Conservation (phyloP, 2,797 vertebrate species). For the Mergus octosetaceus region DNA sequence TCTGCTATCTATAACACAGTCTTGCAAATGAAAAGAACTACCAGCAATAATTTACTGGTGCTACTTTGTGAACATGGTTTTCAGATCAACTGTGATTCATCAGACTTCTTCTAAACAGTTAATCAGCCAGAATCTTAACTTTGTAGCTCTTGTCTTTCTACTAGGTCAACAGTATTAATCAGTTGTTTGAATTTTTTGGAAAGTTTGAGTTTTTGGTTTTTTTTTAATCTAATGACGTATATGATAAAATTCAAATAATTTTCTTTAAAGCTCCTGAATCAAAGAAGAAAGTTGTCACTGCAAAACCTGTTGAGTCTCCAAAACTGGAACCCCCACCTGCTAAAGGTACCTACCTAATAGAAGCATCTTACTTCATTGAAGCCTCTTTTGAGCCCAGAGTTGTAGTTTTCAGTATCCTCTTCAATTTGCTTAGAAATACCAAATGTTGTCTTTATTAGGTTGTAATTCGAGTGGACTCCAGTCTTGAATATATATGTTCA, state of each 20-base stretch:
- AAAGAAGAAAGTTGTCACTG: slow-evolving; percentile 74
- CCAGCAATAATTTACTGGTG: not conserved
- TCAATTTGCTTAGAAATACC: not conserved
- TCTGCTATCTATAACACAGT: slow-evolving; percentile 4
- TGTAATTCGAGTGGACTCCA: not conserved
- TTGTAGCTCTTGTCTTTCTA: not conserved
- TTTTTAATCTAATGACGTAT: not conserved
- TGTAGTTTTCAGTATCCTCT: not conserved
- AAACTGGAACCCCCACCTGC: slow-evolving; percentile 77
- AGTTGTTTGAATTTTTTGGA: not conserved
- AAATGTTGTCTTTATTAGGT: not conserved
- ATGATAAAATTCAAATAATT: slow-evolving; percentile 69
- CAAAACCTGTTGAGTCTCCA: slow-evolving; percentile 75
- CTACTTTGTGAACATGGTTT: not conserved
- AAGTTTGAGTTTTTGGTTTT: not conserved
- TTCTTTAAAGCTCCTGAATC: slow-evolving; percentile 82
- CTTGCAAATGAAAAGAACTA: slow-evolving; percentile 20
- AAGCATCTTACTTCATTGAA: slow-evolving; percentile 11
- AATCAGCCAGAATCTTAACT: not conserved
- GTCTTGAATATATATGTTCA: not conserved
- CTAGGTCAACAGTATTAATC: not conserved
- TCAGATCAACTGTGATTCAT: not conserved
- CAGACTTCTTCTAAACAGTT: slow-evolving; percentile 1
- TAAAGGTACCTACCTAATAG: slow-evolving; percentile 82
- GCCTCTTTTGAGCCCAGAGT: not conserved